phyloP scores from a whole-genome alignment of 2,797 vertebrate genomes.

The Babyrousa celebensis region DNA sequence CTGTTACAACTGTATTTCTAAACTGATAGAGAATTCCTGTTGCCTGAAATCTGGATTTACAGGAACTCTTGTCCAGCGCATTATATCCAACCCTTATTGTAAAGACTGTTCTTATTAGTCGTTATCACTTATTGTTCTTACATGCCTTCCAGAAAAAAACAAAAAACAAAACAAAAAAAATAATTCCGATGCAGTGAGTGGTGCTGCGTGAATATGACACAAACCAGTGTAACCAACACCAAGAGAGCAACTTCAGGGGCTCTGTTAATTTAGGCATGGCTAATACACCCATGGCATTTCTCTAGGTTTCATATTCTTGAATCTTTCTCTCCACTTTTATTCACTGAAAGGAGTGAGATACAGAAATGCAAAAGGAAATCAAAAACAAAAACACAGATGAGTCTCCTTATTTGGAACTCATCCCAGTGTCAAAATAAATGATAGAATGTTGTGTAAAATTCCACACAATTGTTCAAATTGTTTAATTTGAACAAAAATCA shows the following conservation, averaged over 20 bases:
- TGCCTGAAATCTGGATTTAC: neutral
- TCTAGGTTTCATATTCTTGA: neutral
- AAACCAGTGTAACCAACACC: too few relatives aligned
- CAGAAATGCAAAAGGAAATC: neutral
- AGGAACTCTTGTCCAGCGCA: neutral
- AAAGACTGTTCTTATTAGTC: neutral
- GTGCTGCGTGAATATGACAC: accelerated
- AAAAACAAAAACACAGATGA: neutral
- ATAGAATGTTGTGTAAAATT: neutral
- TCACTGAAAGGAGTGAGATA: neutral
- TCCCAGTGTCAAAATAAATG: neutral
- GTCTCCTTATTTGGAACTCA: neutral
- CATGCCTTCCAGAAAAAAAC: neutral
- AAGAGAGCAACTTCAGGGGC: neutral
- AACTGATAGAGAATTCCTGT: neutral
- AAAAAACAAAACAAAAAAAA: too few relatives aligned
- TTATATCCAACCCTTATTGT: neutral
- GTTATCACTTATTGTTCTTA: neutral
- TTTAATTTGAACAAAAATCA: constrained; percentile 18
- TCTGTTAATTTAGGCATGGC: accelerated
- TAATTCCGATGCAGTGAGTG: neutral
- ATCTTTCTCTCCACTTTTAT: neutral
- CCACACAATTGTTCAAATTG: neutral
- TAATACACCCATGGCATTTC: accelerated
- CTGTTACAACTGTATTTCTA: neutral